Evolutionary conservation across 2,888 invertebrate genomes (phyloP).

Genomic region (Allolobophora icterica): DNA sequence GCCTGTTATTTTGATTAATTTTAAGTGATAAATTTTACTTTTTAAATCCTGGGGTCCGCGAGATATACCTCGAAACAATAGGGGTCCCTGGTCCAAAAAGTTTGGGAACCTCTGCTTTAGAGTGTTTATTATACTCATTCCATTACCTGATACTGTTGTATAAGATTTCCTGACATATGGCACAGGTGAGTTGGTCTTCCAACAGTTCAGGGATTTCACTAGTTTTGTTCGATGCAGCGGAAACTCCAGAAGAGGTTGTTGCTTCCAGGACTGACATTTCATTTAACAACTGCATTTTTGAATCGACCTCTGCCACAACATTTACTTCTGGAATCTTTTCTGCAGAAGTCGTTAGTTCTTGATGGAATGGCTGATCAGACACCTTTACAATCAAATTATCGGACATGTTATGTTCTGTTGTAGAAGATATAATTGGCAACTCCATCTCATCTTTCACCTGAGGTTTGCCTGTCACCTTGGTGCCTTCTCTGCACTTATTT

Average conservation of each 20-base stretch:
- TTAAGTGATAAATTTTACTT: no score
- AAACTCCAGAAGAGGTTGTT: neutral
- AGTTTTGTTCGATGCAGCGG: neutral
- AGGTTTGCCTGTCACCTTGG: neutral
- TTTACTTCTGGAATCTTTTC: neutral
- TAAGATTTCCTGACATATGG: constrained; percentile 2
- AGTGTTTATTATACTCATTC: neutral
- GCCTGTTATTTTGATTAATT: no score
- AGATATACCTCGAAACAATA: no score
- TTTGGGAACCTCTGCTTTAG: no score
- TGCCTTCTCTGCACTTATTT: neutral
- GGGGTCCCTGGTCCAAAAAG: no score
- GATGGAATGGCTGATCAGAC: neutral
- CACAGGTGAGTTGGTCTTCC: neutral
- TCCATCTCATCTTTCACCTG: neutral
- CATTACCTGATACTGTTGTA: constrained; percentile 3
- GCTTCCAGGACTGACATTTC: neutral
- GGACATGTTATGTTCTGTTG: neutral
- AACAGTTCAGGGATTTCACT: neutral
- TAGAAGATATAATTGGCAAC: neutral
- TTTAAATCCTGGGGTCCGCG: no score
- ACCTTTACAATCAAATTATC: neutral
- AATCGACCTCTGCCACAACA: neutral
- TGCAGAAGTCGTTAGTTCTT: neutral
- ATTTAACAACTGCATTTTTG: neutral